These are phyloP conservation scores for Synchiropus splendidus DNA, from an alignment of 2,113 vertebrate genomes.

Conservation along the genomic window DNA sequence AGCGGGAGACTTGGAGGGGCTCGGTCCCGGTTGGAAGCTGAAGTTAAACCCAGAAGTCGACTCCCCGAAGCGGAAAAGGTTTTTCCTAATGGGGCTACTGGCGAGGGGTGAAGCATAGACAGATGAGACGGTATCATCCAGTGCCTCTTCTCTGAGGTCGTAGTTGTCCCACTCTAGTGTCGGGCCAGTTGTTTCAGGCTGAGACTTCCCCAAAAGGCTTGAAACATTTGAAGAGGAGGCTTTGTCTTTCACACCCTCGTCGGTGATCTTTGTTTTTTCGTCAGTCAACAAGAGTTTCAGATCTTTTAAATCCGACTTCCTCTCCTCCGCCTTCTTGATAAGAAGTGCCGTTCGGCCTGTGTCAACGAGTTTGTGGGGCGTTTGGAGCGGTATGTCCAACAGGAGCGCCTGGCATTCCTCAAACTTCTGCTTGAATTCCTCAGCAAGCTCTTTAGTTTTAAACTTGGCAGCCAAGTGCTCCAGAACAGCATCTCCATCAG, in stretches of 20 bases:
- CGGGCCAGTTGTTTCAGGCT: slow-evolving; percentile 73
- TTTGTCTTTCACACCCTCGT: slow-evolving; percentile 38
- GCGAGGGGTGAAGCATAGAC: slow-evolving; percentile 75
- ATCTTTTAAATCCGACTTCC: slow-evolving; percentile 95
- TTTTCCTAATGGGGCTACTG: slow-evolving; percentile 81
- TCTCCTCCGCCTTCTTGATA: slow-evolving; percentile 95
- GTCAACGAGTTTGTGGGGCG: slow-evolving; percentile 92
- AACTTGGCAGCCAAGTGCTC: slow-evolving; percentile 93
- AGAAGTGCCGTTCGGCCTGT: slow-evolving; percentile 86
- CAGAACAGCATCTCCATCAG: slow-evolving; percentile 84
- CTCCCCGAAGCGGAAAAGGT: slow-evolving; percentile 91
- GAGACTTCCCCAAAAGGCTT: slow-evolving; percentile 62
- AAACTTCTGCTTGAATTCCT: slow-evolving; percentile 92
- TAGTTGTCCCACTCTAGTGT: slow-evolving; percentile 91
- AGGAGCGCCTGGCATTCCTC: slow-evolving; percentile 88
- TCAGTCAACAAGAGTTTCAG: slow-evolving; percentile 87
- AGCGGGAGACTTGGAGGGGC: slow-evolving; percentile 87
- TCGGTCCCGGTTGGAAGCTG: slow-evolving; percentile 88
- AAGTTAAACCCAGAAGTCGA: slow-evolving; percentile 89
- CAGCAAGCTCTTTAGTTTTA: slow-evolving; percentile 85
- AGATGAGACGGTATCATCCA: slow-evolving; percentile 80
- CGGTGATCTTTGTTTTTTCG: slow-evolving; percentile 80
- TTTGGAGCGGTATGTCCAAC: slow-evolving; percentile 91
- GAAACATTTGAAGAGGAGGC: slow-evolving; percentile 39
- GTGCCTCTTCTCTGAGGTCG: slow-evolving; percentile 76